These are phyloP conservation scores for Eleginops maclovinus DNA, from an alignment of 2,113 vertebrate species.

Conservation along the genomic window DNA sequence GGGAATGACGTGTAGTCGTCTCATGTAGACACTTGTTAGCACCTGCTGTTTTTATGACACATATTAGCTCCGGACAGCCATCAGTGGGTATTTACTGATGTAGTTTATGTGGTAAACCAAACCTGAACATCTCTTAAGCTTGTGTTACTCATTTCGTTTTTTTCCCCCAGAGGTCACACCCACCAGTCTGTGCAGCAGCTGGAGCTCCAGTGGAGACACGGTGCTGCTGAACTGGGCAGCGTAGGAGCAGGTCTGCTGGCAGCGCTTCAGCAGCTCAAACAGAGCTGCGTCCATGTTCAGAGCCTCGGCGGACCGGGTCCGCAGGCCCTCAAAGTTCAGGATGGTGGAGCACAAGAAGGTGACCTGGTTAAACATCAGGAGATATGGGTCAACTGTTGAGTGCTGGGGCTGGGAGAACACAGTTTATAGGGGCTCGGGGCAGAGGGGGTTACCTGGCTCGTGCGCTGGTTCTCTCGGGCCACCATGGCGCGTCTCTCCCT, in stretches of 20 bases:
- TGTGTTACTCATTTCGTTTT: too few relatives aligned
- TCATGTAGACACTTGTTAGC: too few relatives aligned
- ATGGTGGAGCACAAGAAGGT: conserved; percentile 98
- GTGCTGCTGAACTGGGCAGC: conserved; percentile 96
- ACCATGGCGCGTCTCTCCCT: conserved; percentile 92
- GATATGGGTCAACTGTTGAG: neutral
- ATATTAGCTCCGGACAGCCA: too few relatives aligned
- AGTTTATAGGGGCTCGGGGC: neutral
- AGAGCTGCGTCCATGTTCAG: conserved; percentile 91
- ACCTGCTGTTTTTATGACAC: too few relatives aligned
- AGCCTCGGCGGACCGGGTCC: conserved; percentile 94
- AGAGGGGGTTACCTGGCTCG: conserved; percentile 84
- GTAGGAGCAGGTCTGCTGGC: conserved; percentile 96
- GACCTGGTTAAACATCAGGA: conserved; percentile 76
- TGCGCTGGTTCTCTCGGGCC: conserved; percentile 93
- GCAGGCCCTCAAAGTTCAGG: conserved; percentile 95
- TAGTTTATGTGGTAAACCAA: too few relatives aligned
- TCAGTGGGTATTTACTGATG: too few relatives aligned
- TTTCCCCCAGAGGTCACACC: conserved; percentile 73
- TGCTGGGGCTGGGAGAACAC: neutral
- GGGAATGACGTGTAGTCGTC: too few relatives aligned
- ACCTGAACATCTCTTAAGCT: too few relatives aligned
- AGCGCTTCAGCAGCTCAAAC: conserved; percentile 96
- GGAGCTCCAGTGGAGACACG: conserved; percentile 94
- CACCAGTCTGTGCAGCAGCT: conserved; percentile 94